Conservation (phyloP, 2,888 invertebrate species). For the Ormyrus nitidulus region DNA sequence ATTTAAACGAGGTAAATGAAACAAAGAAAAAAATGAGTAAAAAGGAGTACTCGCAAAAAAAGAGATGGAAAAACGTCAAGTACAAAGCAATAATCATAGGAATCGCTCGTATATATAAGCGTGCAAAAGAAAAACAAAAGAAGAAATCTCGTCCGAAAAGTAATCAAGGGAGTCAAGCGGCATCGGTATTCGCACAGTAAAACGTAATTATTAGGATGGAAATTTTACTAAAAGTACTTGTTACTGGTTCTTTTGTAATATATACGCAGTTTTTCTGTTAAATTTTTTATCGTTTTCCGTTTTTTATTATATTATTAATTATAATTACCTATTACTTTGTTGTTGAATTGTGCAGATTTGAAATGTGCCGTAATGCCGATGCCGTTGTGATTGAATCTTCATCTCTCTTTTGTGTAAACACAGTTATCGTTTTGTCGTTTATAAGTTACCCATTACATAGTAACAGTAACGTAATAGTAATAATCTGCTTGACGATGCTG, state of each 20-base stretch:
- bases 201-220: not conserved
- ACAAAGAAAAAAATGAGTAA: not conserved
- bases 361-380: constrained; percentile 2
- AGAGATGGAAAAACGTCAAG: constrained; percentile 52
- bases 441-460: constrained; percentile 41
- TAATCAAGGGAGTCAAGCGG: not conserved
- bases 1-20: constrained; percentile 35
- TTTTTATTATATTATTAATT: constrained; percentile 11
- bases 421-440: constrained; percentile 22
- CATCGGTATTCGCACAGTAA: constrained; percentile 16
- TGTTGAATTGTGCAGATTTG: not conserved
- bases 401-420: constrained; percentile 2
- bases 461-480: constrained; percentile 14
- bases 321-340: constrained; percentile 21
- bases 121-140: constrained; percentile 10
- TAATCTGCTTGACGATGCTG: constrained; percentile 23
- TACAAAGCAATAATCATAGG: constrained; percentile 65
- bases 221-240: constrained; percentile 22
- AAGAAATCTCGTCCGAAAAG: not conserved
- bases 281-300: constrained; percentile 20
- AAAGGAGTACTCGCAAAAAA: constrained; percentile 18
- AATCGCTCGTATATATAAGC: constrained; percentile 18
- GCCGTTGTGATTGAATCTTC: not conserved
- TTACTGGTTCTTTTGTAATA: constrained; percentile 4
- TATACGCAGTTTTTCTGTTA: not conserved